phyloP scores from a whole-genome alignment of 2,797 vertebrate genomes.

The Epinephelus malabaricus region DNA sequence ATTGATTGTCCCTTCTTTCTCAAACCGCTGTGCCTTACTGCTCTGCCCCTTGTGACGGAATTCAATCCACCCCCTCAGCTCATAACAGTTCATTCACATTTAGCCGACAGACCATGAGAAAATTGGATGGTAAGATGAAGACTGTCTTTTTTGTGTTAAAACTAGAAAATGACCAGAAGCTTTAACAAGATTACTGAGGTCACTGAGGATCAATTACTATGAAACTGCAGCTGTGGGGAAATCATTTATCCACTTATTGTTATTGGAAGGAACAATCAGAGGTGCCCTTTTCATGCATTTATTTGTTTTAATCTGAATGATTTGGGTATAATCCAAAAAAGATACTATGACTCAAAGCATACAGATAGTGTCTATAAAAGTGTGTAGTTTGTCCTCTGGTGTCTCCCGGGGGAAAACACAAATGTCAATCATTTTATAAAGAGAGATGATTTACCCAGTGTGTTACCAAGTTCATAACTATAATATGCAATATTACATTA shows the following conservation, averaged over 20 bases:
- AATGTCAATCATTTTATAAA: conserved; percentile 8
- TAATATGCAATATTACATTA: not conserved
- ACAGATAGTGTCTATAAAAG: not conserved
- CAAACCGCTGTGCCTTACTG: conserved; percentile 57
- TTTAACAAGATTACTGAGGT: conserved; percentile 46
- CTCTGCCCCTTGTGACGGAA: conserved; percentile 60
- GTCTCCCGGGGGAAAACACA: conserved; percentile 18
- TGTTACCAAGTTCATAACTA: not conserved
- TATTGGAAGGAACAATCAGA: conserved; percentile 28
- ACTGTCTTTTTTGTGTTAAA: conserved; percentile 18
- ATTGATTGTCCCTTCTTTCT: conserved; percentile 78
- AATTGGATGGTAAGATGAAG: conserved; percentile 30
- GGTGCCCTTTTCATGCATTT: conserved; percentile 31
- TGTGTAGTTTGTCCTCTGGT: conserved; percentile 5
- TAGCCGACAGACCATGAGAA: conserved; percentile 48
- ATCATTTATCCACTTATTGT: conserved; percentile 31
- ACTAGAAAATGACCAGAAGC: conserved; percentile 28
- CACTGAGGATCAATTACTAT: conserved; percentile 28
- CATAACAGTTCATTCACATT: conserved; percentile 71
- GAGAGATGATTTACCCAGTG: not conserved
- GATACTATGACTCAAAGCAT: not conserved
- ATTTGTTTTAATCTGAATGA: conserved; percentile 11
- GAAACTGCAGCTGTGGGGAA: conserved; percentile 29
- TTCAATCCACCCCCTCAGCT: conserved; percentile 49
- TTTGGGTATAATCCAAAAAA: conserved; percentile 13